Conservation (phyloP, 2,888 invertebrate genomes). For the Liodrosophila aerea region DNA sequence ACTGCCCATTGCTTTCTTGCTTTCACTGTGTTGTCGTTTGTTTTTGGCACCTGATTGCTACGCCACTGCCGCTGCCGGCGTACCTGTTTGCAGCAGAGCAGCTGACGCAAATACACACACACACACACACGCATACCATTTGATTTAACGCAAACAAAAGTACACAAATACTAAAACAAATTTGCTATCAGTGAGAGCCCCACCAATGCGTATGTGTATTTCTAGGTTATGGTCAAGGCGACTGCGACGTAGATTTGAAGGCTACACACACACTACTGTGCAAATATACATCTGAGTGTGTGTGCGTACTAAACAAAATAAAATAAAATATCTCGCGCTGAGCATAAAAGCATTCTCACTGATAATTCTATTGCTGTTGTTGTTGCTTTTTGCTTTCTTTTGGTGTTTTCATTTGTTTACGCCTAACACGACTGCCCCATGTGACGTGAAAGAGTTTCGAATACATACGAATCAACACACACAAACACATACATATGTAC, state of each 20-base stretch:
- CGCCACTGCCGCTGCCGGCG: conserved; percentile 15
- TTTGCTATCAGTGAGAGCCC: conserved; percentile 29
- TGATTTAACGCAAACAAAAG: conserved; percentile 1
- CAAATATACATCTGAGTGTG: neutral
- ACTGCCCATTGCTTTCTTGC: conserved; percentile 27
- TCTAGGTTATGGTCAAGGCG: conserved; percentile 74
- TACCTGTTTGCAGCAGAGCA: conserved; percentile 49
- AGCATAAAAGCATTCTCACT: neutral
- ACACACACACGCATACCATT: neutral
- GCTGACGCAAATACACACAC: conserved; percentile 38
- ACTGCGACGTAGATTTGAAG: conserved; percentile 60
- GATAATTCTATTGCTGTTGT: too few species aligned
- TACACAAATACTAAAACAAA: neutral
- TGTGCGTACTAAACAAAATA: neutral
- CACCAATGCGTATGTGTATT: conserved; percentile 35
- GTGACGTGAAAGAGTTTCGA: conserved; percentile 32
- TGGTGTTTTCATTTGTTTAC: conserved; percentile 63
- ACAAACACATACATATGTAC: conserved; percentile 4
- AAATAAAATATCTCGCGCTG: too few species aligned
- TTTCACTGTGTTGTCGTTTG: conserved; percentile 41
- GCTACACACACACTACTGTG: conserved; percentile 41
- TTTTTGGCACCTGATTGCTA: conserved; percentile 54
- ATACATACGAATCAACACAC: conserved; percentile 4
- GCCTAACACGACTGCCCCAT: conserved; percentile 27
- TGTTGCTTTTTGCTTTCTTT: conserved; percentile 41